Conservation (phyloP, 1,140 invertebrate species). For the Platyura marginata region DNA sequence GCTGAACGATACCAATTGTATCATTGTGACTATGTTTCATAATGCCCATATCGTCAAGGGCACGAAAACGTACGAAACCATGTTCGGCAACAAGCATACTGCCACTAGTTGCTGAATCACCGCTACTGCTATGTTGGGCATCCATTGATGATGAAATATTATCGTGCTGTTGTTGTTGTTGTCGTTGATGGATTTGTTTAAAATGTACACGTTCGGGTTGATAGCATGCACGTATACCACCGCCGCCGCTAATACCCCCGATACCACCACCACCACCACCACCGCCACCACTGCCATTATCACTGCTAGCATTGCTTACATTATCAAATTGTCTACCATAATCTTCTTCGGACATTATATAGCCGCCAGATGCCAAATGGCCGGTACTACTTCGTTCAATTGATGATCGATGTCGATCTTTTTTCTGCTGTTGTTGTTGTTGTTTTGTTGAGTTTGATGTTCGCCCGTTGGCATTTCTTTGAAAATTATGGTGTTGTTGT, state of each 20-base stretch:
- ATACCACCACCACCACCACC: conserved; percentile 1
- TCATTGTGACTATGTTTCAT: conserved; percentile 1
- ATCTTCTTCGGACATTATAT: background rate
- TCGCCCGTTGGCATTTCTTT: background rate
- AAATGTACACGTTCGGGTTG: background rate
- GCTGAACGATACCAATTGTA: background rate
- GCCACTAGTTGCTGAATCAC: conserved; percentile 11
- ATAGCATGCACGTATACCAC: background rate
- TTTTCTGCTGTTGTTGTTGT: background rate
- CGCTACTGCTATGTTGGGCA: conserved; percentile 4
- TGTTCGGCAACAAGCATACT: conserved; percentile 71
- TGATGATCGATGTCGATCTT: background rate
- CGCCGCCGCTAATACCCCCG: too few relatives aligned
- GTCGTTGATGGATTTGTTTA: conserved; percentile 1
- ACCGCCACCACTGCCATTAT: conserved; percentile 4
- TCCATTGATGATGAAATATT: background rate
- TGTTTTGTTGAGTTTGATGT: background rate
- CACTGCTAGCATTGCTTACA: background rate
- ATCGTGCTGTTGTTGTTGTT: background rate
- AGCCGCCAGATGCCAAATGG: background rate
- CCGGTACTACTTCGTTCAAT: background rate
- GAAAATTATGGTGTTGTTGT: conserved; percentile 4
- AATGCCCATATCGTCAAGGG: conserved; percentile 30
- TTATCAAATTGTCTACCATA: background rate
- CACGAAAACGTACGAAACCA: conserved; percentile 63